These are phyloP conservation scores for Ceryle rudis DNA, from an alignment of 2,797 vertebrate species.

Conservation along the genomic window DNA sequence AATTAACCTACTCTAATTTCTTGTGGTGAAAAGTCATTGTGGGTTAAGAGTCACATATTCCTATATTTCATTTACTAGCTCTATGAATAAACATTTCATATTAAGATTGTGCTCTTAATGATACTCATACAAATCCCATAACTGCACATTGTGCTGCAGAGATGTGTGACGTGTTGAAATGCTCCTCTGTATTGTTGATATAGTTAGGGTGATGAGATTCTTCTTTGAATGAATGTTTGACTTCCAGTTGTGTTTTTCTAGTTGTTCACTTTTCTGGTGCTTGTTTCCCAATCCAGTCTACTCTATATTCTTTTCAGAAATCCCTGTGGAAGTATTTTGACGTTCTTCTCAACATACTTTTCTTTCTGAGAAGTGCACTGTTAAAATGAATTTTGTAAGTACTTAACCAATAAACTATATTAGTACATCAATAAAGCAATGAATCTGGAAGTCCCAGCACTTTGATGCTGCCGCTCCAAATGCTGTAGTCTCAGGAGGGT, in stretches of 20 bases:
- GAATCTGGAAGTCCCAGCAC: background rate
- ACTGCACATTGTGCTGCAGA: background rate
- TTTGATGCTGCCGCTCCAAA: background rate
- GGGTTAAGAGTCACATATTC: background rate
- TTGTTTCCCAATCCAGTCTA: background rate
- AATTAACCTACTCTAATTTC: background rate
- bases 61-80: background rate
- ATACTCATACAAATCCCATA: background rate
- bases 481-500: background rate
- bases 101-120: background rate
- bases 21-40: background rate
- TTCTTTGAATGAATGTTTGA: background rate
- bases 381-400: conserved; percentile 67
- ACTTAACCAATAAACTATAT: background rate
- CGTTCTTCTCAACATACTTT: background rate
- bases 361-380: background rate
- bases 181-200: background rate
- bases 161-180: background rate
- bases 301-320: background rate
- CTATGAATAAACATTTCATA: background rate
- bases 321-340: background rate
- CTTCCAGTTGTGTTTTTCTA: background rate
- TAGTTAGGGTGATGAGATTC: background rate
- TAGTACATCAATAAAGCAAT: background rate
- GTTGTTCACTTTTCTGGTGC: background rate